Conservation (phyloP, 2,888 invertebrate species). For the Boloria selene region DNA sequence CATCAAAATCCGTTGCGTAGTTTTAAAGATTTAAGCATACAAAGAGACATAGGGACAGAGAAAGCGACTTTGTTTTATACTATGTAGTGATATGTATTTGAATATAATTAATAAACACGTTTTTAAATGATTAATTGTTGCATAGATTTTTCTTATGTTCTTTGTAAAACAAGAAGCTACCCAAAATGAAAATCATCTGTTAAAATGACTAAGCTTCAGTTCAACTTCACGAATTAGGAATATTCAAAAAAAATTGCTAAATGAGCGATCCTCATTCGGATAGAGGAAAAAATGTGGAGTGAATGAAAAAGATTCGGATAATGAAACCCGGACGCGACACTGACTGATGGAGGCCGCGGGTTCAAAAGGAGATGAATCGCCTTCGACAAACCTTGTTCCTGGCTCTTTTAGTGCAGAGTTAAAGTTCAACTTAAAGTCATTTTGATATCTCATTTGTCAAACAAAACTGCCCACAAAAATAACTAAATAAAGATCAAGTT, state of each 20-base stretch:
- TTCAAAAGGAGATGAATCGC: conserved; percentile 34
- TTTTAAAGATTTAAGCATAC: no score
- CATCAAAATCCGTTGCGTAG: no score
- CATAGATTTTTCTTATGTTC: no score
- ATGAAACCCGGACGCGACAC: conserved; percentile 32
- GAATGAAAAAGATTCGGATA: conserved; percentile 30
- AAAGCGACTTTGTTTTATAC: no score
- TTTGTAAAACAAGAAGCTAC: no score
- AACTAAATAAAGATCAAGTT: no score
- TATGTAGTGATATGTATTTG: no score
- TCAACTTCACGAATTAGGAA: neutral
- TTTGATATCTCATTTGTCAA: neutral
- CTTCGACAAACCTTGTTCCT: conserved; percentile 16
- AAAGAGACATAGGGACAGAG: no score
- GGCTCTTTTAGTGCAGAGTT: conserved; percentile 9
- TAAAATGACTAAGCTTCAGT: neutral
- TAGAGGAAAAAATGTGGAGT: conserved; percentile 26
- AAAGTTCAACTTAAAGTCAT: neutral
- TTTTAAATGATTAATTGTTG: no score
- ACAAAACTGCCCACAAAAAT: no score
- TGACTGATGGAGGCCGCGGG: conserved; percentile 34
- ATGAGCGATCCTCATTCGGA: conserved; percentile 24
- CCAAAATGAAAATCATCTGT: no score
- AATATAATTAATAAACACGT: no score
- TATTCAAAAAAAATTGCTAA: conserved; percentile 14